These are phyloP conservation scores for Dicrurus megarhynchus DNA, from an alignment of 2,113 vertebrate species.

Conservation along the genomic window DNA sequence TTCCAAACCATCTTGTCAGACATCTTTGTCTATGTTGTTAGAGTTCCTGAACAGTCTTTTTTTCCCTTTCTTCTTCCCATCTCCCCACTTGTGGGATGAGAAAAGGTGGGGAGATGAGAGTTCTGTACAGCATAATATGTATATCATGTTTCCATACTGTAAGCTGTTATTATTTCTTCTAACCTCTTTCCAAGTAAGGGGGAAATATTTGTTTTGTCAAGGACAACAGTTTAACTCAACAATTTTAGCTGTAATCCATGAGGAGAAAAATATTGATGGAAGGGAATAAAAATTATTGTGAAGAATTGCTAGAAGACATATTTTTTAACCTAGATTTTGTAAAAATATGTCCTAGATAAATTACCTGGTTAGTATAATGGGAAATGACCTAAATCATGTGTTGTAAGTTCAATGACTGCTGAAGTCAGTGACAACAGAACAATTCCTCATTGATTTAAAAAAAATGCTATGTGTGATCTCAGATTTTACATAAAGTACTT, in stretches of 20 bases:
- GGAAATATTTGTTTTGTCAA: background rate
- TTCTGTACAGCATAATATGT: background rate
- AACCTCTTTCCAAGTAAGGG: background rate
- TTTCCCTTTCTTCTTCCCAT: background rate
- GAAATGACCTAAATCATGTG: background rate
- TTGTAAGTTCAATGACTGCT: background rate
- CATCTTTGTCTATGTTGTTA: background rate
- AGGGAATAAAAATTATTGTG: background rate
- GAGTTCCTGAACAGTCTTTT: background rate
- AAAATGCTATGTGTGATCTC: background rate
- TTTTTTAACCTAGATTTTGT: background rate
- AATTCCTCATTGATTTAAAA: background rate
- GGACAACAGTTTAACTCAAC: background rate
- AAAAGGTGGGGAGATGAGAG: background rate
- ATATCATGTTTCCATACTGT: background rate
- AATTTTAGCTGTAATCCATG: background rate
- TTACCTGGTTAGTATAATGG: background rate
- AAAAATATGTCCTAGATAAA: background rate
- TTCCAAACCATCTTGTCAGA: background rate
- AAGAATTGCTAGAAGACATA: background rate
- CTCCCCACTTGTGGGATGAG: background rate
- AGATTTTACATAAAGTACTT: background rate
- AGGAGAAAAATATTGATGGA: background rate
- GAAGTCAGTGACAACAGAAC: background rate
- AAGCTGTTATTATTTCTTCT: background rate